Conservation (phyloP, 2,888 invertebrate genomes). For the Odontocolon sp. region DNA sequence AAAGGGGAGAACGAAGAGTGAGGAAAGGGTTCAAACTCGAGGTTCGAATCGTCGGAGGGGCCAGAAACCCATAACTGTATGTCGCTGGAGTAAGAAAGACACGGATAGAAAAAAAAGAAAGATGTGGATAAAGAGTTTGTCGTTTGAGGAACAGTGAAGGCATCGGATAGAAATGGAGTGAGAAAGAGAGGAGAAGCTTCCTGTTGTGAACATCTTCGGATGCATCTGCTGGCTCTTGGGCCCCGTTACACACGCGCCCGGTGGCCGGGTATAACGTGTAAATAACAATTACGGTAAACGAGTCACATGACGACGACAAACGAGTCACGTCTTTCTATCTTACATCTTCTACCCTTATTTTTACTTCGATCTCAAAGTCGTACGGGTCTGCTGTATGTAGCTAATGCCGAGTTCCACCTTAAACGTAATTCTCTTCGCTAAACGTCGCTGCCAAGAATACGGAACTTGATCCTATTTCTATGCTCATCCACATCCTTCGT, state of each 20-base stretch:
- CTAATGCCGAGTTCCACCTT: too few relatives aligned
- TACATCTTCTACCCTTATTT: conserved; percentile 1
- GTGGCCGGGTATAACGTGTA: conserved; percentile 47
- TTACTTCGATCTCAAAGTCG: conserved; percentile 6
- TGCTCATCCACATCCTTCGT: too few relatives aligned
- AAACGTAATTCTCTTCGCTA: too few relatives aligned
- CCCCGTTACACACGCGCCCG: conserved; percentile 53
- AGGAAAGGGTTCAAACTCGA: conserved; percentile 41
- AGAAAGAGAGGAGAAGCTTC: conserved; percentile 73
- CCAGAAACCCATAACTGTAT: conserved; percentile 21
- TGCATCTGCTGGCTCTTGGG: conserved; percentile 72
- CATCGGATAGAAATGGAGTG: conserved; percentile 39
- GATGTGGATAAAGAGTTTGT: conserved; percentile 15
- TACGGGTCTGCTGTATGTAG: too few relatives aligned
- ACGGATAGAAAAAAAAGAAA: not conserved
- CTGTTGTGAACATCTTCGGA: conserved; percentile 79
- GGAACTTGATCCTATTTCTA: too few relatives aligned
- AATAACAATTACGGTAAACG: conserved; percentile 61
- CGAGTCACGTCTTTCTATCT: conserved; percentile 4
- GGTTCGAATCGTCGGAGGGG: conserved; percentile 15
- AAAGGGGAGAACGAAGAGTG: conserved; percentile 1
- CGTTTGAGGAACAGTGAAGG: conserved; percentile 28
- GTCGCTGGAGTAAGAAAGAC: conserved; percentile 7
- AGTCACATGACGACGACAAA: conserved; percentile 29
- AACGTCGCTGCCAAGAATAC: too few relatives aligned